Percentiles rank a stretch among this genome's conserved stretches.
Conservation (phyloP, 2,113 vertebrate genomes). For the Lontra canadensis region DNA sequence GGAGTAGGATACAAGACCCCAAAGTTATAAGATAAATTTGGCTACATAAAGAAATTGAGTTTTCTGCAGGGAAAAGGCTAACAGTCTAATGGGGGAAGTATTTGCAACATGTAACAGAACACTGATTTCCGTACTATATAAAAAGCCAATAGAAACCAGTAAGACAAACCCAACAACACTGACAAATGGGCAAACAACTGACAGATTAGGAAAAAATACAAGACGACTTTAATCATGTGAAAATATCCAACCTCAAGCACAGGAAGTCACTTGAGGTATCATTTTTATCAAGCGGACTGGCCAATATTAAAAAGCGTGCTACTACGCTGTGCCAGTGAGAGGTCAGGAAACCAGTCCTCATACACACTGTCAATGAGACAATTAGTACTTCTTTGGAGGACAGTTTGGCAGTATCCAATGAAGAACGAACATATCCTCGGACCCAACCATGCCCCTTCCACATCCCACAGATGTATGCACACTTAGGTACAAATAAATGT, state of each 20-base stretch:
- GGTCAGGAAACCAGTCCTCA: neutral
- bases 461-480: neutral
- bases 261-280: neutral
- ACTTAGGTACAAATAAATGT: accelerated
- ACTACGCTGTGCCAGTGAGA: neutral
- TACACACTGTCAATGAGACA: neutral
- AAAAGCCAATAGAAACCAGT: neutral
- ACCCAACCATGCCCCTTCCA: neutral
- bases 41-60: neutral
- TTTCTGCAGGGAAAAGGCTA: neutral
- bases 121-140: neutral
- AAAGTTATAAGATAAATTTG: neutral
- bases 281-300: neutral
- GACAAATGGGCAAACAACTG: neutral
- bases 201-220: neutral
- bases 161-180: neutral
- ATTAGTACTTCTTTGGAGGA: neutral
- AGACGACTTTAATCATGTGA: neutral
- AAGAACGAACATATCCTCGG: neutral
- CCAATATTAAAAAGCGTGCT: neutral
- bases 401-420: neutral
- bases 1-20: neutral
- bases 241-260: neutral
- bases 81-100: neutral
- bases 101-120: neutral